Conservation (phyloP, 2,113 vertebrate species). For the Sphyrna mokarran region DNA sequence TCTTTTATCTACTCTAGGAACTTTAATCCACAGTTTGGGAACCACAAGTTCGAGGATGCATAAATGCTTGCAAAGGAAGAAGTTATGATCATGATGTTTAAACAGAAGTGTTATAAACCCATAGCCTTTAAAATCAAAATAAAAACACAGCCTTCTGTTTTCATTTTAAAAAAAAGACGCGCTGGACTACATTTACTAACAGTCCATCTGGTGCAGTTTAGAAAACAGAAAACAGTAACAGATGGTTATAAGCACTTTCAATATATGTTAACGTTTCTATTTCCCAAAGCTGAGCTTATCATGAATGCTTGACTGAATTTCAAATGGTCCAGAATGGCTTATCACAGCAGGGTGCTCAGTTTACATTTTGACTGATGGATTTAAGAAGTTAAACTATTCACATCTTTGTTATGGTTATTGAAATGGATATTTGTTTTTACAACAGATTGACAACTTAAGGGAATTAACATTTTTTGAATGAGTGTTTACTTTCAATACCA, state of each 20-base stretch:
- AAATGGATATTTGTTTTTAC: background rate
- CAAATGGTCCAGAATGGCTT: background rate
- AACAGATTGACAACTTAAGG: background rate
- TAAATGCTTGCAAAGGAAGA: background rate
- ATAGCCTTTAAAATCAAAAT: background rate
- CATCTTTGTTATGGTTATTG: background rate
- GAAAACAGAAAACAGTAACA: background rate
- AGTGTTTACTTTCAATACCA: background rate
- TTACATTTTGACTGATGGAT: background rate
- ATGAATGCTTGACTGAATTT: background rate
- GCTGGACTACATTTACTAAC: background rate
- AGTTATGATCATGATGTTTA: background rate
- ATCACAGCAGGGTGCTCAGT: no score
- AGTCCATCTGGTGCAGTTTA: background rate
- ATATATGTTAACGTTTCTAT: background rate
- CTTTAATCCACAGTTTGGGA: background rate
- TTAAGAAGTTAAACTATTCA: background rate
- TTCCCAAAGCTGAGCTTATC: background rate
- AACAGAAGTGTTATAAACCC: background rate
- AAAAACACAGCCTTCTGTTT: background rate
- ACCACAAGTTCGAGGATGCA: background rate
- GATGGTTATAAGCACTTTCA: background rate
- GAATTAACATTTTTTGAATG: background rate
- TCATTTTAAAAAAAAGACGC: background rate
- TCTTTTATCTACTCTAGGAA: background rate